Base-by-base conservation (phyloP, 1,140 invertebrate species). In the Drosophila nigrodunni region DNA sequence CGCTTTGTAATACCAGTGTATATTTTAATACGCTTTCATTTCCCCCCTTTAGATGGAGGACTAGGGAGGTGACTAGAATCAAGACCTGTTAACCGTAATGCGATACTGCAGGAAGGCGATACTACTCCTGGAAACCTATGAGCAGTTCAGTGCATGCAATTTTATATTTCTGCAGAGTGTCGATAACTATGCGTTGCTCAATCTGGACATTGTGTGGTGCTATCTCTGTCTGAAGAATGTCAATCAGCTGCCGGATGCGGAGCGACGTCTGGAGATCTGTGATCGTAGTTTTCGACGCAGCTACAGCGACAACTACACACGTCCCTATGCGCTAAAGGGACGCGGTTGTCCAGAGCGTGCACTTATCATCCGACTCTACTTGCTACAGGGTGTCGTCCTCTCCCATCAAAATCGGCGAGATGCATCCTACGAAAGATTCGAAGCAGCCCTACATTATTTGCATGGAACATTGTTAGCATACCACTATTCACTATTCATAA, bases 131-230 rank as follows among this genome's bases (percentile, higher is more conserved):
- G 96, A 97, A 89, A 96, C 96, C 15, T 96, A 97, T 82, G 93
- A 94, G 55, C 94, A 95, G 79, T 96, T 96, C 82, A 94, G 93
- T 67, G 94, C 94, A 41, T 97, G 96, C 83, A 93, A 95, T 57
- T 95, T 96, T 0, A 92, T 94, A 34, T 93, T 97, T 39, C 92
- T 97, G 10, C 93, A 94, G 65, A 91, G 93, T 1, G 96, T 97
- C n/a, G 96, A 97, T 91, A 97, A 97, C 89, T 96, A 95, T 93
- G 96, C 96, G 0, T 92, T 97, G 2, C 92, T 97, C 5, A 96
- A 97, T 92, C 92, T 97, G 77, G 96, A 97, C 91, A 96, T 97
- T 74, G 95, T 96, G 4, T 97, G 97, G 97, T 97, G 96, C 92
- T 97, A 97, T 93, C 93, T 97, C 34, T 95, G 94, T 83, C 93